These are phyloP conservation scores for Anas bahamensis DNA, from an alignment of 2,797 vertebrate genomes.

Conservation along the genomic window DNA sequence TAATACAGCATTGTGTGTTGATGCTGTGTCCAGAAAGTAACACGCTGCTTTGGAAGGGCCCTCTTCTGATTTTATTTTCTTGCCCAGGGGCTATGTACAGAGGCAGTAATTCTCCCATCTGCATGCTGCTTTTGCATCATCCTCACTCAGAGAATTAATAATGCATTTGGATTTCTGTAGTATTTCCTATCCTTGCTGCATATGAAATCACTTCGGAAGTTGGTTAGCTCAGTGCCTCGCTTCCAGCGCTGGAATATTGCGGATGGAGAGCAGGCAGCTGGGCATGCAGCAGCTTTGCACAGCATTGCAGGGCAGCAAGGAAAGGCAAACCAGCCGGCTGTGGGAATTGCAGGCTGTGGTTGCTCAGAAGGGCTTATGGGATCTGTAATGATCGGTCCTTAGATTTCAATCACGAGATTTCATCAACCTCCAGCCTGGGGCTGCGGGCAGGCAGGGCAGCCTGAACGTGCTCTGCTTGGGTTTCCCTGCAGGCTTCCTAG, in stretches of 20 bases:
- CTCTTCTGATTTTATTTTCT: neutral
- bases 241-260: neutral
- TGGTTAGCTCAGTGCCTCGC: neutral
- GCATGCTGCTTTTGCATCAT: neutral
- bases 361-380: neutral
- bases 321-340: neutral
- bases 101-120: neutral
- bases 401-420: neutral
- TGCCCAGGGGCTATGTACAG: neutral
- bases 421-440: neutral
- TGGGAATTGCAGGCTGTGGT: neutral
- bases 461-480: neutral
- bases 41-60: neutral
- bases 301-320: neutral
- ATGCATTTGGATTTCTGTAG: neutral
- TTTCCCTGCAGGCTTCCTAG: neutral
- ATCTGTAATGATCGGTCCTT: neutral
- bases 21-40: neutral
- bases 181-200: neutral
- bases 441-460: neutral
- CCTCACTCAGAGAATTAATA: neutral
- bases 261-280: neutral
- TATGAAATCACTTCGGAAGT: neutral
- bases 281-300: no score
- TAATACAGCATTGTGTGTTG: neutral